Evolutionary conservation across 30 jellyfish, hydroid and myxozoan genomes (phyloP).

Genomic region (Catostylus mosaicus): DNA sequence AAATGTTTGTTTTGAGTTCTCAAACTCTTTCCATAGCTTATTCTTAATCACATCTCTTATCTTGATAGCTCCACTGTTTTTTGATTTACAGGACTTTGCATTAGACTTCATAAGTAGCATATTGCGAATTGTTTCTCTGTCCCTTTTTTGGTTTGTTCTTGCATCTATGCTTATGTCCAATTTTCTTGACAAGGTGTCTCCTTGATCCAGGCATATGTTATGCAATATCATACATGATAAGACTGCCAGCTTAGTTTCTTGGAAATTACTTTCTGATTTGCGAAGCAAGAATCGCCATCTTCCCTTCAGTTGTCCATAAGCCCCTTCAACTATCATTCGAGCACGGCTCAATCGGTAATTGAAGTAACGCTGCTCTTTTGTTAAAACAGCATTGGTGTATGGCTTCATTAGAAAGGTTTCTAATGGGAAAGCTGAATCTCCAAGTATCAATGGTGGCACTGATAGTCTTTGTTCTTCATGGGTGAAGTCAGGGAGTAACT

Average conservation of each 20-base stretch:
- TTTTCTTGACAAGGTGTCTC: slow-evolving; percentile 38
- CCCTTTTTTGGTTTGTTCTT: slow-evolving; percentile 24
- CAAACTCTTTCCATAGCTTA: neutral
- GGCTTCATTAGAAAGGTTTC: slow-evolving; percentile 24
- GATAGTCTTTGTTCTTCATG: slow-evolving; percentile 14
- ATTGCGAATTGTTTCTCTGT: slow-evolving; percentile 24
- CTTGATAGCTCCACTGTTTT: neutral
- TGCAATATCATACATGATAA: slow-evolving; percentile 76
- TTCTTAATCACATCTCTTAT: neutral
- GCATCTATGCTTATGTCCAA: slow-evolving; percentile 47
- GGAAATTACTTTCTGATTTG: slow-evolving; percentile 53
- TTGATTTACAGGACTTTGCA: neutral
- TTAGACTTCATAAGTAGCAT: slow-evolving; percentile 31
- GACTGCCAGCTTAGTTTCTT: slow-evolving; percentile 27
- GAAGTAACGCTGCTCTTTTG: slow-evolving; percentile 51
- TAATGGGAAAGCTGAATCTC: slow-evolving; percentile 43
- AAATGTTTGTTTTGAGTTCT: too few species aligned
- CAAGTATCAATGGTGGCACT: slow-evolving; percentile 14
- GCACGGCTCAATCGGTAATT: too few species aligned
- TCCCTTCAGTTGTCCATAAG: slow-evolving; percentile 14
- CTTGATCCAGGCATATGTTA: slow-evolving; percentile 55
- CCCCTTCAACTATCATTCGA: slow-evolving; percentile 68
- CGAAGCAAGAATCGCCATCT: slow-evolving; percentile 63
- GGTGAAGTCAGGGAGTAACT: neutral
- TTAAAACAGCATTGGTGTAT: slow-evolving; percentile 38